Evolutionary conservation across 1,140 invertebrate genomes (phyloP), one percentile per base, ranked within the genome.

Genomic region (Sminthurides bifidus): DNA sequence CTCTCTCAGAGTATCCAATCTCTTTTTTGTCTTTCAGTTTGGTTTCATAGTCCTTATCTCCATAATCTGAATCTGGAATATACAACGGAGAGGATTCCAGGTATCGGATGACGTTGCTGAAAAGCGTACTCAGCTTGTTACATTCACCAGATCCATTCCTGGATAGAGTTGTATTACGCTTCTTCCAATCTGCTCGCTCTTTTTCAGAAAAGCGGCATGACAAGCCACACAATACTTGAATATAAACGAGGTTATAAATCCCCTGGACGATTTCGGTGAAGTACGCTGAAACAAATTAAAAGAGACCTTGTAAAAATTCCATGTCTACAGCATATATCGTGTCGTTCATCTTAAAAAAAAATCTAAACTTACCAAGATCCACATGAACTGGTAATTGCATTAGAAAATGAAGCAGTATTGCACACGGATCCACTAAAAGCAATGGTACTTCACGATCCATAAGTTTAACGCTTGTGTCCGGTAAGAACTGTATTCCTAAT

Each of bases 221-320:
- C 6, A 88, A 66, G 63, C 83, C 81, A 1, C 81, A 71, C 23
- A 92, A 75, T 33, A 88, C 81, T 79, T 94, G 89, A 69, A 92
- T 83, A 71, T 88, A 92, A 38, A 84, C 74, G 37, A 93, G 74
- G 73, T 92, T 90, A 73, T 90, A 94, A 31, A 93, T 72, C 60
- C 84, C 79, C 68, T 85, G 83, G 0, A 93, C 83, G 57, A 93
- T 79, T 66, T 82, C 82, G 8, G 81, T 83, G 69, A 87, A 92
- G 69, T 92, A 90, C 23, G 81, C 89, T 91, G 46, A n/a, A 76
- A 74, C 56, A 64, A 44, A 69, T 68, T 49, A 55, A 1, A 52
- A 35, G 29, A 60, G 29, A 38, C 15, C 15, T 38, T 52, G n/a
- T 10, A 35, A 44, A 44, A 44, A 44, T 21, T n/a, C 35, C n/a